These are phyloP conservation scores for Synaphobranchus kaupii DNA, from an alignment of 2,797 vertebrate genomes.

Conservation along the genomic window DNA sequence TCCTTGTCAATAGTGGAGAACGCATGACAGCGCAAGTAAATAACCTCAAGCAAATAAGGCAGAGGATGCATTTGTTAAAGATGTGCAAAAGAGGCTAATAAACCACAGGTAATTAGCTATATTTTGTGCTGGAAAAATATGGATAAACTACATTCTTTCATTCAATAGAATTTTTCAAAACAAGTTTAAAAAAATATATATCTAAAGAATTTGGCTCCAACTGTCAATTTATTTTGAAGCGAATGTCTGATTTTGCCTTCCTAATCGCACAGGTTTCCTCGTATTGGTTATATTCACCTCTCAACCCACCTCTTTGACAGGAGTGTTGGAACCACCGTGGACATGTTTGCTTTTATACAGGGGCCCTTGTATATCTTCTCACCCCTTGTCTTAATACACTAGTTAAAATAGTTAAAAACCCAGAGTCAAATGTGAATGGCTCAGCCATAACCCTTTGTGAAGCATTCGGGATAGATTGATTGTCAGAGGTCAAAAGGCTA, in stretches of 20 bases:
- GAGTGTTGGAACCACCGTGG: neutral
- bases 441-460: slow-evolving; percentile 81
- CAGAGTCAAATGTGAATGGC: slow-evolving; percentile 79
- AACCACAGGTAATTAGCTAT: neutral
- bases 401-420: slow-evolving; percentile 78
- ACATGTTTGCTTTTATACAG: neutral
- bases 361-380: slow-evolving; percentile 58
- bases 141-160: neutral
- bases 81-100: neutral
- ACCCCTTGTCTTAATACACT: slow-evolving; percentile 53
- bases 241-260: neutral
- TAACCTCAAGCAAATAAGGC: neutral
- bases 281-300: neutral
- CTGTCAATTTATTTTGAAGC: neutral
- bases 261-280: neutral
- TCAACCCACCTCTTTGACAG: neutral
- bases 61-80: neutral
- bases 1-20: neutral
- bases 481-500: slow-evolving; percentile 94
- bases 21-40: neutral
- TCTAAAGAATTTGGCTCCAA: neutral
- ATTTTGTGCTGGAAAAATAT: neutral
- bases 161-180: neutral
- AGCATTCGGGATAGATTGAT: slow-evolving; percentile 89
- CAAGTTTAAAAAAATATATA: neutral